Evolutionary conservation across 2,888 invertebrate species (phyloP).

Genomic region (Galerucella nymphaeae): DNA sequence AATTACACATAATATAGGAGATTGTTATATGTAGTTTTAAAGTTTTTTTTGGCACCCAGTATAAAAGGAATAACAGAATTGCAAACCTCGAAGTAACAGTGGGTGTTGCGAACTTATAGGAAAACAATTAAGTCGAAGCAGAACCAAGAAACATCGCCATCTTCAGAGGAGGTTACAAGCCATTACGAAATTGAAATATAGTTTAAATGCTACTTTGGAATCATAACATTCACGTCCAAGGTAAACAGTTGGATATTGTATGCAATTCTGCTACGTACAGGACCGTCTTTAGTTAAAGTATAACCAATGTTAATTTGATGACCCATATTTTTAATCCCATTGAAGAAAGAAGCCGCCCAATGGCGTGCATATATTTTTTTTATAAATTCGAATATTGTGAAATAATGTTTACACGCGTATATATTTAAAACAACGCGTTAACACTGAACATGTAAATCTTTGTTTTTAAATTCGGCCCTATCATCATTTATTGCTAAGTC

Average conservation of each 20-base stretch:
- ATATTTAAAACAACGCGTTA: too few species aligned
- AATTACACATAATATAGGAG: too few species aligned
- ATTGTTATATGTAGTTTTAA: too few species aligned
- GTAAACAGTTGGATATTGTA: slow-evolving; percentile 7
- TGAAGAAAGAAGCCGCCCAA: too few species aligned
- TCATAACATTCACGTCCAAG: slow-evolving; percentile 18
- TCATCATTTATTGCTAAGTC: too few species aligned
- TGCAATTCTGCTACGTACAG: slow-evolving; percentile 6
- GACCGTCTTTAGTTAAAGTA: neutral
- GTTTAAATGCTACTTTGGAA: slow-evolving; percentile 14
- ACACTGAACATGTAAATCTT: too few species aligned
- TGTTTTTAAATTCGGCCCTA: too few species aligned
- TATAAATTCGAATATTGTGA: too few species aligned
- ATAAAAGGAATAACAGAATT: neutral
- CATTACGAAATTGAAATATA: slow-evolving; percentile 21
- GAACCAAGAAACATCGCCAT: slow-evolving; percentile 23
- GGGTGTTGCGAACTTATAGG: slow-evolving; percentile 17
- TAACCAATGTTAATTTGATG: too few species aligned
- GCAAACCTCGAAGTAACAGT: slow-evolving; percentile 1
- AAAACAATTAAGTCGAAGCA: slow-evolving; percentile 18
- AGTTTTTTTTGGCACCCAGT: neutral
- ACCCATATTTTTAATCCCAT: too few species aligned
- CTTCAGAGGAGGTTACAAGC: slow-evolving; percentile 27
- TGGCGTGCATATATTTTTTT: too few species aligned
- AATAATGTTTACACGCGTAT: too few species aligned